phyloP scores from a whole-genome alignment of 2,888 invertebrate species.

The Cephus pulcher region DNA sequence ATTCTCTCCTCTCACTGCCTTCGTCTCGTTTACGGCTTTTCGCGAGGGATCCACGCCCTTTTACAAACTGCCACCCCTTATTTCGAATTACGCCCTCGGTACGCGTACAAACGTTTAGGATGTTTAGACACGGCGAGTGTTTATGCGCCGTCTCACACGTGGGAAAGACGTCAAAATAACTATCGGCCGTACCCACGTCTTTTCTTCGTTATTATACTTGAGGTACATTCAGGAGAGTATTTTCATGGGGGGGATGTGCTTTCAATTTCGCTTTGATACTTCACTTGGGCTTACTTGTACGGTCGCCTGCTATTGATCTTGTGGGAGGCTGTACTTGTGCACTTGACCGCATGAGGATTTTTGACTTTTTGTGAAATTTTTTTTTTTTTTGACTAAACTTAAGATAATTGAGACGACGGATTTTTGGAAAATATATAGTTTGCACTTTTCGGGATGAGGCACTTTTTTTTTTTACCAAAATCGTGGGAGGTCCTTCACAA shows the following conservation, averaged over 20 bases:
- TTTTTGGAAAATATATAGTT: neutral
- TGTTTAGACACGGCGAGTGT: neutral
- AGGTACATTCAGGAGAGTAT: constrained; percentile 26
- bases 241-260: neutral
- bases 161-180: constrained; percentile 23
- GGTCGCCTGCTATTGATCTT: too few relatives aligned
- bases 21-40: neutral
- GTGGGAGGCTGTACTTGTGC: neutral
- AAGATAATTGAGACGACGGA: neutral
- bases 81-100: neutral
- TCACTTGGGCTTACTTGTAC: too few relatives aligned
- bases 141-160: constrained; percentile 34
- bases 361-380: neutral
- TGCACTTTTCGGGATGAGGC: neutral
- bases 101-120: neutral
- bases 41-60: neutral
- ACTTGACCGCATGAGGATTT: neutral
- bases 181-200: neutral
- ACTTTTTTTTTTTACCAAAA: neutral
- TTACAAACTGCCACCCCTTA: neutral
- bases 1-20: neutral
- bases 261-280: too few relatives aligned
- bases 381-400: neutral
- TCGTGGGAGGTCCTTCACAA: neutral
- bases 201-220: constrained; percentile 7